These are phyloP conservation scores for Bradysia coprophila DNA, from an alignment of 1,140 invertebrate species.

Conservation along the genomic window DNA sequence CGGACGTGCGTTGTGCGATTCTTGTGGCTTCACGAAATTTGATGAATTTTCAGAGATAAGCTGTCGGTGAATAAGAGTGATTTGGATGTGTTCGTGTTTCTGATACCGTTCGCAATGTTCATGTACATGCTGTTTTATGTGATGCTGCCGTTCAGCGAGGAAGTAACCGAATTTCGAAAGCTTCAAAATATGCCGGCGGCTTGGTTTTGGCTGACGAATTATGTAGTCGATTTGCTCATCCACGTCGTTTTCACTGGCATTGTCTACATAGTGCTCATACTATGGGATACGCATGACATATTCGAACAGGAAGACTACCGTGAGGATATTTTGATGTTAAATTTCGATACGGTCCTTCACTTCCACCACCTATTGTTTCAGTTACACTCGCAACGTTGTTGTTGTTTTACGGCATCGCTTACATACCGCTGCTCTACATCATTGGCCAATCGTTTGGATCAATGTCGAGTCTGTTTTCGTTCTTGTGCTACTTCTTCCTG, in stretches of 20 bases:
- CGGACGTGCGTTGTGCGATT: no score
- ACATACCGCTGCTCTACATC: conserved; percentile 16
- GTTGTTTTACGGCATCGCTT: conserved; percentile 14
- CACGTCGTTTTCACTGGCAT: conserved; percentile 7
- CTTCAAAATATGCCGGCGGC: conserved; percentile 15
- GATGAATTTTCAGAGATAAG: no score
- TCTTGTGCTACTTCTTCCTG: conserved; percentile 17
- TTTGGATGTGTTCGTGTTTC: neutral
- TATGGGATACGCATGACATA: neutral
- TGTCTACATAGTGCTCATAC: neutral
- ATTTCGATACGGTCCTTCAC: neutral
- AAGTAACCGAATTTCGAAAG: conserved; percentile 16
- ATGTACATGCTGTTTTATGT: conserved; percentile 19
- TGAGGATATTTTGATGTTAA: neutral
- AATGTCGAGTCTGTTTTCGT: conserved; percentile 19
- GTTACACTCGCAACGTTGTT: neutral
- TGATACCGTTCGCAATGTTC: conserved; percentile 4
- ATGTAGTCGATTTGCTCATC: conserved; percentile 12
- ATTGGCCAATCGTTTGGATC: conserved; percentile 16
- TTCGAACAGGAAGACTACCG: neutral
- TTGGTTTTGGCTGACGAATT: conserved; percentile 14
- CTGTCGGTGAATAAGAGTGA: neutral
- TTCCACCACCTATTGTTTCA: neutral
- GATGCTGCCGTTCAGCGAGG: conserved; percentile 15
- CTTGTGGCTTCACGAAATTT: no score